These are phyloP conservation scores for Neotoxoptera formosana DNA, from an alignment of 1,140 invertebrate genomes.

Conservation along the genomic window DNA sequence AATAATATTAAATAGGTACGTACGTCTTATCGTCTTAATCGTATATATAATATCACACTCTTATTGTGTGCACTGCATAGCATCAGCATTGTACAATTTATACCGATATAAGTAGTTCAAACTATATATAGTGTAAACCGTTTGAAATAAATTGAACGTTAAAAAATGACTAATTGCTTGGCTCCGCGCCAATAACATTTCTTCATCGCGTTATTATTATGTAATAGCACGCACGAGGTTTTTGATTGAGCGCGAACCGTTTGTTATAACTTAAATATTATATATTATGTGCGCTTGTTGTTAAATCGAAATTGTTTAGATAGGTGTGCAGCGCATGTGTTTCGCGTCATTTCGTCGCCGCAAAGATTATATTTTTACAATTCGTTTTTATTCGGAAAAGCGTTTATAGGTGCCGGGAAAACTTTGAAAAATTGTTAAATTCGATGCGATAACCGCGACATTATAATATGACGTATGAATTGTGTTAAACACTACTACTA, in stretches of 20 bases:
- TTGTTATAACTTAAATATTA: constrained; percentile 4
- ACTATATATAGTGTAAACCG: not conserved
- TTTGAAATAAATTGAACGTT: constrained; percentile 27
- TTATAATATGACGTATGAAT: too few species aligned
- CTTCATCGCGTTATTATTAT: not conserved
- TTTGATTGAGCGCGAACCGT: not conserved
- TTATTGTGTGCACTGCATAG: not conserved
- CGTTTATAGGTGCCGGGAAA: not conserved
- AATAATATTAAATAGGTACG: not conserved
- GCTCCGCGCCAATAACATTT: not conserved
- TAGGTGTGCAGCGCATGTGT: not conserved
- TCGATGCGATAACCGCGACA: not conserved
- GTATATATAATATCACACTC: not conserved
- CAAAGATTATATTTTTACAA: not conserved
- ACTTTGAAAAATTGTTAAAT: not conserved
- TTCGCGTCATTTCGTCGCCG: not conserved
- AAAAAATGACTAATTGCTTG: constrained; percentile 45
- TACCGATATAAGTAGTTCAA: not conserved
- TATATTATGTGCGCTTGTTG: not conserved
- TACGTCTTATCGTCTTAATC: constrained; percentile 1
- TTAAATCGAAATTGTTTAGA: not conserved
- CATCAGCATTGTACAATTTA: not conserved
- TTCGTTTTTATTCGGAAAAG: not conserved
- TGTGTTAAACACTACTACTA: not conserved
- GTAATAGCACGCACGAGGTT: constrained; percentile 33